Conservation (phyloP, 2,113 vertebrate species). For the Lepisosteus oculatus region DNA sequence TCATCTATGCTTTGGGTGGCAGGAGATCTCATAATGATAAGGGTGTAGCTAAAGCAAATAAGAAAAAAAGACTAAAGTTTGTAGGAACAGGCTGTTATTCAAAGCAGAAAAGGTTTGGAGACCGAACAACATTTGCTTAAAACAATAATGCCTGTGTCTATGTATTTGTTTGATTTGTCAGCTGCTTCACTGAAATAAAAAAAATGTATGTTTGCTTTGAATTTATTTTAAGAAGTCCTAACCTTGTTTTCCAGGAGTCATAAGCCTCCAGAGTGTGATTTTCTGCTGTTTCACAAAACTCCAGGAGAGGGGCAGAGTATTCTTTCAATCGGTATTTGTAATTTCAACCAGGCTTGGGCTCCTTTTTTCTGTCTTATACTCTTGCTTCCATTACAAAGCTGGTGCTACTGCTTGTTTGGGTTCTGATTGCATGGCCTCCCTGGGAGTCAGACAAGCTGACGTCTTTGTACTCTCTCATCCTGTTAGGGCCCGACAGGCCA, state of each 20-base stretch:
- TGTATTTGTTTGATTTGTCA: constrained; percentile 47
- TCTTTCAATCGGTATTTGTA: too few relatives aligned
- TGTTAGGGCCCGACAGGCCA: constrained; percentile 45
- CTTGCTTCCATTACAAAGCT: too few relatives aligned
- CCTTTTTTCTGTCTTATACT: too few relatives aligned
- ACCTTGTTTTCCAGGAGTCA: constrained; percentile 29
- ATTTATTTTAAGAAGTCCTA: constrained; percentile 17
- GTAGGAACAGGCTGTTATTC: constrained; percentile 60
- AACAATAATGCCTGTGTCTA: constrained; percentile 65
- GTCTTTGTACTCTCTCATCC: constrained; percentile 23
- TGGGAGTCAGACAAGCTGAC: too few relatives aligned
- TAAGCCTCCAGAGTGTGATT: too few relatives aligned
- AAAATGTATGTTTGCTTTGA: neutral
- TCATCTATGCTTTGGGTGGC: neutral
- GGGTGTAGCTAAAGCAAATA: neutral
- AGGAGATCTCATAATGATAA: neutral
- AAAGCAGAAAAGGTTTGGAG: constrained; percentile 79
- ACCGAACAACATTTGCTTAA: constrained; percentile 80
- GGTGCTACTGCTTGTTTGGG: too few relatives aligned
- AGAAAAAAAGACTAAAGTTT: neutral
- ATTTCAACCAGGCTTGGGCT: too few relatives aligned
- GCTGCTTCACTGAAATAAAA: too few relatives aligned
- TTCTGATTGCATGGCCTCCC: too few relatives aligned
- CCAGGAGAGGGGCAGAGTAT: too few relatives aligned
- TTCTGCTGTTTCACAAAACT: too few relatives aligned